Evolutionary conservation across 2,113 vertebrate species (phyloP), one percentile per base, ranked within the genome.

Genomic region (Euleptes europaea): DNA sequence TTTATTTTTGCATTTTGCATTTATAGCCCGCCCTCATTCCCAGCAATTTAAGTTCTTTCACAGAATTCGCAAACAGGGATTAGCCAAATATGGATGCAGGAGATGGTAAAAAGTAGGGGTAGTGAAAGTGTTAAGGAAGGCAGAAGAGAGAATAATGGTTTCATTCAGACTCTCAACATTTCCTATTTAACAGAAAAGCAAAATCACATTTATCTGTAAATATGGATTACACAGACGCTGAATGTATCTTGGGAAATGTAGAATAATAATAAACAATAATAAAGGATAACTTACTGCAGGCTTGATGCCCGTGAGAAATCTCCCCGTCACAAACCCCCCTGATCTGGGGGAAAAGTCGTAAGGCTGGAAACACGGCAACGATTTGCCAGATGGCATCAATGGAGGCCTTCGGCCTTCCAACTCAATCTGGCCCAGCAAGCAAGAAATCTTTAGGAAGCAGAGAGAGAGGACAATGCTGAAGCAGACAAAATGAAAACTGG

Each of bases 341-440:
- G 99, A 97, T 11, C 97, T 94, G 0, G 98, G 98, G 0, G 97
- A 95, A 9, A 97, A 97, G 38, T 99, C 98, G 0, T 99, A 99
- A 1, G 99, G 97, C 92, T 99, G 97, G 86, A 99, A 99, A 94
- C 98, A 99, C 0, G 98, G 99, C 85, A 99, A 91, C 0, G 98
- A 99, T 91, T 99, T 99, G 84, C 98, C 99, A 92, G 99, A 99
- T 1, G 99, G 97, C 99, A 99, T 99, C 91, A 99, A 95, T 0
- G 98, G 98, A 47, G 99, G 99, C 70, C 99, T 96, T 8, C 98
- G 97, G 15, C 98, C 99, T 94, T 99, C 99, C 94, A 99, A 75
- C 86, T 99, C 99, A 60, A 99, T 99, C 95, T 99, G 99, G 71
- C 99, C 99, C 76, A 99, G 93, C 57, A 99, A 95, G 92, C 99